Evolutionary conservation across 2,113 vertebrate genomes (phyloP).

Genomic region (Recurvirostra avosetta): DNA sequence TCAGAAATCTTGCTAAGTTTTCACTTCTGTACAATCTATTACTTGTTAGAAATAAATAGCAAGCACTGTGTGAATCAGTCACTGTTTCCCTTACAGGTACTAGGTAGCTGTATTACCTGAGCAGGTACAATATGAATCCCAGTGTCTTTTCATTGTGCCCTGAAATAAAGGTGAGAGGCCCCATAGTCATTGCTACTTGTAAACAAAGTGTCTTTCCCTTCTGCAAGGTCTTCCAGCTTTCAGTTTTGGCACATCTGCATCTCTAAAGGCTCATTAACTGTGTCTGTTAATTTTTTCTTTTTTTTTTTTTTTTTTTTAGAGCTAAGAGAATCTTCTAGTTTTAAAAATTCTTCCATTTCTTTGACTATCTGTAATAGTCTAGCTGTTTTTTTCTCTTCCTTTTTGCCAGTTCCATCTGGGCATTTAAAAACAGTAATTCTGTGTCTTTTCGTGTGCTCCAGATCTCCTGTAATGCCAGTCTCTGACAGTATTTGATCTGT

Average conservation of each 20-base stretch:
- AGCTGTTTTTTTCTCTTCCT: not conserved
- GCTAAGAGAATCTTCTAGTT: not conserved
- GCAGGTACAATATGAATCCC: not conserved
- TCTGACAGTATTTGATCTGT: constrained; percentile 36
- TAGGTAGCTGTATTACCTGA: not conserved
- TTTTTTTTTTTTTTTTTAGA: not conserved
- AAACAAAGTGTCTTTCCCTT: not conserved
- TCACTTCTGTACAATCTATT: not conserved
- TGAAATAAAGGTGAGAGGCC: not conserved
- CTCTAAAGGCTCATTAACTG: not conserved
- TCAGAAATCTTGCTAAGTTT: not conserved
- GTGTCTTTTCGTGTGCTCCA: not conserved
- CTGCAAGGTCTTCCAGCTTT: not conserved
- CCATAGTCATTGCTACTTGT: not conserved
- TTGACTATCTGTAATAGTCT: not conserved
- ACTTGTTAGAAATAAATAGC: not conserved
- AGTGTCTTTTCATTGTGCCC: not conserved
- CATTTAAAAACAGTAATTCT: constrained; percentile 47
- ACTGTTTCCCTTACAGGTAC: not conserved
- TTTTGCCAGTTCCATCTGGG: constrained; percentile 19
- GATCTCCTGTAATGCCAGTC: constrained; percentile 12
- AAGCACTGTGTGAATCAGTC: not conserved
- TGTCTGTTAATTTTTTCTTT: not conserved
- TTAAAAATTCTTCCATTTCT: not conserved
- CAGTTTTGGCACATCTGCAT: not conserved